These are phyloP conservation scores for Anisognathus igniventris DNA, from an alignment of 2,797 vertebrate genomes.

Conservation along the genomic window DNA sequence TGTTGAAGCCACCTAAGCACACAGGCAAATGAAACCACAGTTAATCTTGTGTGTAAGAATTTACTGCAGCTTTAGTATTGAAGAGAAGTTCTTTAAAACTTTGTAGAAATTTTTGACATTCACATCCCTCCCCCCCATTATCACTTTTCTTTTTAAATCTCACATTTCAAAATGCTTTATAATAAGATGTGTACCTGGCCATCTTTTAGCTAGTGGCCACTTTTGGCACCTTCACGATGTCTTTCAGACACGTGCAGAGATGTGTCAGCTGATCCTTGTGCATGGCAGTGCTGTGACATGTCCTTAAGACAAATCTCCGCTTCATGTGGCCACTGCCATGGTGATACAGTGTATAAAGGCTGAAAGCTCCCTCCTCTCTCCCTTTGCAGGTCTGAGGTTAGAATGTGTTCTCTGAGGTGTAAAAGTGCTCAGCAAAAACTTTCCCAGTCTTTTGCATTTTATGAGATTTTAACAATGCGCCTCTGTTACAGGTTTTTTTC, in stretches of 20 bases:
- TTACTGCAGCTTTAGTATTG: not conserved
- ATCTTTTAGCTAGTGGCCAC: not conserved
- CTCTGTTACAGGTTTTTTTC: rapidly evolving
- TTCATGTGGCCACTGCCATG: not conserved
- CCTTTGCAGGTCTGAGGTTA: not conserved
- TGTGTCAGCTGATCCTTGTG: not conserved
- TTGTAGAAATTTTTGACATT: not conserved
- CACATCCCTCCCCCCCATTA: not conserved
- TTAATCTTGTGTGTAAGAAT: not conserved
- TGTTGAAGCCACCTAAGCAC: not conserved
- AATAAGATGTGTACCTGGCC: not conserved
- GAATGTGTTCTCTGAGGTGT: not conserved
- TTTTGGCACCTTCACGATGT: not conserved
- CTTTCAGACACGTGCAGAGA: not conserved
- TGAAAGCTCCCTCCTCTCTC: not conserved
- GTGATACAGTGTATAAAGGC: not conserved
- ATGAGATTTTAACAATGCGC: not conserved
- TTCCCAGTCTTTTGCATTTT: not conserved
- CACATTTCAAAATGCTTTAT: not conserved
- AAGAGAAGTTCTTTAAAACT: not conserved
- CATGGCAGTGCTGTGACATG: not conserved
- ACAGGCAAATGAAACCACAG: not conserved
- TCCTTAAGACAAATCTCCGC: not conserved
- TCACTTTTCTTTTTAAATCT: not conserved
- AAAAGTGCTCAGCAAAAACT: not conserved